Conservation (phyloP, 2,113 vertebrate genomes). For the Rhabdomys dilectus region DNA sequence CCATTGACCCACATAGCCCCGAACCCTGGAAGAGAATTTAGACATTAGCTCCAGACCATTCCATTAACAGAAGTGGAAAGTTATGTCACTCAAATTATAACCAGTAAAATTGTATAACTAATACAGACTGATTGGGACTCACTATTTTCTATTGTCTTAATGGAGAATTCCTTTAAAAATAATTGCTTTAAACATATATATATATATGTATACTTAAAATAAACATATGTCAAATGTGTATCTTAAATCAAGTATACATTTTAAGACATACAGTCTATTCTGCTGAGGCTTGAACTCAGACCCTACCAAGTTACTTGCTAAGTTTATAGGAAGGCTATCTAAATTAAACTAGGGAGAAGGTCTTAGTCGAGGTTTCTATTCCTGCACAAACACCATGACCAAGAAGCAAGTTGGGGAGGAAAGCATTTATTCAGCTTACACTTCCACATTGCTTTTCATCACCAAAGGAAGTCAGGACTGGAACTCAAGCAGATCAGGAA, state of each 20-base stretch:
- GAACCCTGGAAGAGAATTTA: conserved; percentile 7
- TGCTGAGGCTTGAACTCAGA: not conserved
- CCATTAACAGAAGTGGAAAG: not conserved
- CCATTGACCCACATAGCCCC: not conserved
- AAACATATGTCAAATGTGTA: not conserved
- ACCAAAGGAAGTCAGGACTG: no score
- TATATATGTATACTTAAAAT: not conserved
- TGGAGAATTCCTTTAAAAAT: conserved; percentile 34
- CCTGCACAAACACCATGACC: no score
- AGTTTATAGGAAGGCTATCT: conserved; percentile 24
- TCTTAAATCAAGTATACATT: not conserved
- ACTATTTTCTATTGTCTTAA: not conserved
- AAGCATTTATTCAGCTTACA: no score
- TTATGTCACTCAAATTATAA: not conserved
- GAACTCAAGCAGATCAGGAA: no score
- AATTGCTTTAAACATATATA: not conserved
- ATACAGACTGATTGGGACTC: not conserved
- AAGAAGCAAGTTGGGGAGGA: no score
- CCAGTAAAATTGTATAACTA: not conserved
- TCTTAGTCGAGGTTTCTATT: no score
- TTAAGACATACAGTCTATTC: not conserved
- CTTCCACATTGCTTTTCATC: no score
- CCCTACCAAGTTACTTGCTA: conserved; percentile 33
- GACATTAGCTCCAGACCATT: conserved; percentile 3
- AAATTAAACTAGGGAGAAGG: not conserved